Conservation (phyloP, 2,113 vertebrate species). For the human (Homo sapiens) region DNA sequence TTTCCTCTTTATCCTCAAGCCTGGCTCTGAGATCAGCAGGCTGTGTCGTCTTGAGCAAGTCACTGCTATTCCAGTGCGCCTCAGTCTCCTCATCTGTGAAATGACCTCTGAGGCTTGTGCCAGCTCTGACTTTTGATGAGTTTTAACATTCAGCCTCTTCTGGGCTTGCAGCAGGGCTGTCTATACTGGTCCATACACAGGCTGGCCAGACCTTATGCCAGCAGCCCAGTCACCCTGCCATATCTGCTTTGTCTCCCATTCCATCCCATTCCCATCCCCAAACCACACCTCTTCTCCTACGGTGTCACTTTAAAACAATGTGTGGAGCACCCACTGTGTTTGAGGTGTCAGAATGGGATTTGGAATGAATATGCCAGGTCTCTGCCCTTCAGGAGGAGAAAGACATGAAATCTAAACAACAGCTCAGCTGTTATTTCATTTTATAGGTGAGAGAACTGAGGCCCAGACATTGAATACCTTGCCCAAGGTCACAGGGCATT, state of each 20-base stretch:
- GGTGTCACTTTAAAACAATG: neutral
- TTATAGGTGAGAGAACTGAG: neutral
- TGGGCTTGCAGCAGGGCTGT: neutral
- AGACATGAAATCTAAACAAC: neutral
- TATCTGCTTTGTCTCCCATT: too few relatives aligned
- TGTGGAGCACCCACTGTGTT: too few relatives aligned
- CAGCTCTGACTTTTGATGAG: neutral
- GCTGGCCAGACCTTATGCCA: neutral
- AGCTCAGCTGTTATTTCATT: neutral
- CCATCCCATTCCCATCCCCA: neutral
- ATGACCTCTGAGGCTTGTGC: neutral
- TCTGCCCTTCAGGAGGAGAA: neutral
- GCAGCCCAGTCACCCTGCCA: neutral
- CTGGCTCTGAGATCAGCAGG: neutral
- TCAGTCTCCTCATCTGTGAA: neutral
- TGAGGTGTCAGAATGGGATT: neutral
- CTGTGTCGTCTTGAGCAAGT: neutral
- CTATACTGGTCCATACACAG: fast-evolving
- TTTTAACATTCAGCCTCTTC: neutral
- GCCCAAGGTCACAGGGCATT: too few relatives aligned
- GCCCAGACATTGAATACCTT: neutral
- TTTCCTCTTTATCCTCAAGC: fast-evolving
- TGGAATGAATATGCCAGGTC: too few relatives aligned
- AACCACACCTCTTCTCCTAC: neutral
- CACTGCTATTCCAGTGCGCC: fast-evolving